Evolutionary conservation across 2,888 invertebrate genomes (phyloP).

Genomic region (Macaria liturata): DNA sequence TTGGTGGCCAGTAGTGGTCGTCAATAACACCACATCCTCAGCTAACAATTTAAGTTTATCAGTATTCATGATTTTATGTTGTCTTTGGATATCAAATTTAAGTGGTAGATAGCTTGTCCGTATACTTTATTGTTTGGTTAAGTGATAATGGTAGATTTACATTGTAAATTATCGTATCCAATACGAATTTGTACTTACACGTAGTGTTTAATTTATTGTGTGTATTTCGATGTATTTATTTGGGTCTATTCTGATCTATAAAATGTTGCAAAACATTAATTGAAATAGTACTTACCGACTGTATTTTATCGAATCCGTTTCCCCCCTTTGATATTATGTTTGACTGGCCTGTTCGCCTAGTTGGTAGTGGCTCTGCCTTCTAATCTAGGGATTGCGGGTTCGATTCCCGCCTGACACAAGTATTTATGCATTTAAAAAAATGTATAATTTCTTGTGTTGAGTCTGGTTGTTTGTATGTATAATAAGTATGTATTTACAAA

Average conservation of each 20-base stretch:
- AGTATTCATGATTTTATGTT: slow-evolving; percentile 42
- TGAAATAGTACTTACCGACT: slow-evolving; percentile 24
- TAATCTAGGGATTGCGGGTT: too few relatives aligned
- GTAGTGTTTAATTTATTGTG: slow-evolving; percentile 21
- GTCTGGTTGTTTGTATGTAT: too few relatives aligned
- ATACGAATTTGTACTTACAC: slow-evolving; percentile 70
- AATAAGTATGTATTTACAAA: too few relatives aligned
- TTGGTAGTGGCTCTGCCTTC: too few relatives aligned
- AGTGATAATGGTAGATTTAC: neutral
- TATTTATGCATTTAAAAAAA: too few relatives aligned
- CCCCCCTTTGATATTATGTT: too few relatives aligned
- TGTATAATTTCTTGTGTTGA: too few relatives aligned
- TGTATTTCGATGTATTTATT: slow-evolving; percentile 22
- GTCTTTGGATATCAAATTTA: slow-evolving; percentile 53
- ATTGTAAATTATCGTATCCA: slow-evolving; percentile 25
- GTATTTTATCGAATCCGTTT: too few relatives aligned
- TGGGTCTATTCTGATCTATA: slow-evolving; percentile 9
- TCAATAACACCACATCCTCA: slow-evolving; percentile 59
- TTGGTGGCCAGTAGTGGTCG: slow-evolving; percentile 77
- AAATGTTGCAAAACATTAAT: slow-evolving; percentile 9
- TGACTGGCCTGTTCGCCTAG: too few relatives aligned
- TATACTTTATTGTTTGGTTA: slow-evolving; percentile 2
- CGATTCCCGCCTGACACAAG: too few relatives aligned
- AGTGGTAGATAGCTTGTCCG: slow-evolving; percentile 34
- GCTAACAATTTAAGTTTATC: slow-evolving; percentile 39